Percentiles rank a stretch among this genome's conserved stretches.
These are phyloP conservation scores for Argyra leucocephala DNA, from an alignment of 2,888 invertebrate species.

Conservation along the genomic window DNA sequence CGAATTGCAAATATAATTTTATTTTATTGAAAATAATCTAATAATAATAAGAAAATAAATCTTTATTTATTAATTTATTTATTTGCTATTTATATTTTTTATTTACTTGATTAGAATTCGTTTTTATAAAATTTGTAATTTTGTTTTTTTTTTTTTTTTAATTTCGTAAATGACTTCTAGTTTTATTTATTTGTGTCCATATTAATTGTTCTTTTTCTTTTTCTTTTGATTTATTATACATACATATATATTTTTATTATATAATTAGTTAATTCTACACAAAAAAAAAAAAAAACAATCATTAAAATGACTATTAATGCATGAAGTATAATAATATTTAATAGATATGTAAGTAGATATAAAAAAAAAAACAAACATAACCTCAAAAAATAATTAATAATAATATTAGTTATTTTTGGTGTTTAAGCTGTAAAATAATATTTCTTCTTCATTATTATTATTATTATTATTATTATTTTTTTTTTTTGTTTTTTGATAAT, in stretches of 20 bases:
- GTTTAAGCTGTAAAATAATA: background rate
- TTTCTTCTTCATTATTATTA: no score
- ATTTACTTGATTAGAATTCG: background rate
- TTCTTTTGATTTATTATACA: background rate
- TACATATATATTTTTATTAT: background rate
- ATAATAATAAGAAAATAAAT: no score
- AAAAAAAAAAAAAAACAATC: no score
- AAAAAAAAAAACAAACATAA: background rate
- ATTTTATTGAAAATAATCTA: no score
- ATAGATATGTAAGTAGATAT: background rate
- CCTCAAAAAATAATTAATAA: conserved; percentile 2
- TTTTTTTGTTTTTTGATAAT: background rate
- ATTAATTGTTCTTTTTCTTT: background rate
- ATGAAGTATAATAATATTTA: background rate
- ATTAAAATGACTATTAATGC: background rate
- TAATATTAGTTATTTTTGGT: conserved; percentile 2
- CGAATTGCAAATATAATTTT: no score
- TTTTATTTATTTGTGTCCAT: background rate
- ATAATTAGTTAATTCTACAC: no score
- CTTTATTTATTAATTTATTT: no score
- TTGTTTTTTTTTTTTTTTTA: background rate
- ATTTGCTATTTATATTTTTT: background rate
- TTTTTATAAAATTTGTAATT: background rate
- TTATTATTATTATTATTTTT: no score
- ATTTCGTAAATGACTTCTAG: background rate